phyloP scores from a whole-genome alignment of 2,797 vertebrate genomes.

The Hypotaenidia philippensis region DNA sequence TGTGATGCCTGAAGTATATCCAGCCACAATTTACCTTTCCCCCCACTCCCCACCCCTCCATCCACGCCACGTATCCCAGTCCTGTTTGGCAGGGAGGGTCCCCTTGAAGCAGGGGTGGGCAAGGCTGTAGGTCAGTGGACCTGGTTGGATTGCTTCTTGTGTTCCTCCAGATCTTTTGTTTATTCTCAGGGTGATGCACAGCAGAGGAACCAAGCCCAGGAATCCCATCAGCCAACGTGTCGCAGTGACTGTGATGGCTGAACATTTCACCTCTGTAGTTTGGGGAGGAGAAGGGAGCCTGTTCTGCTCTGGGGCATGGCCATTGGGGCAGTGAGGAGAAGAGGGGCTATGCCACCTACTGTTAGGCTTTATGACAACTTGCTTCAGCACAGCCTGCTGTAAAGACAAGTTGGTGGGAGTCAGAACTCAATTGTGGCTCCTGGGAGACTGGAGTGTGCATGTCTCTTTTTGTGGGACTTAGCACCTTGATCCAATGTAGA shows the following conservation, averaged over 20 bases:
- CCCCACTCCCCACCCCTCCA: no score
- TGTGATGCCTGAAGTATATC: not conserved
- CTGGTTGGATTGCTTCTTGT: not conserved
- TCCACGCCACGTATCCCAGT: not conserved
- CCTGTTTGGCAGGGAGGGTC: not conserved
- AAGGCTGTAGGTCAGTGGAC: not conserved
- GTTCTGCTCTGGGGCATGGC: not conserved
- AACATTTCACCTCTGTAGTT: not conserved
- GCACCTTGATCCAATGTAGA: not conserved
- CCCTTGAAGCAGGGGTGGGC: not conserved
- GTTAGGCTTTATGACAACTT: not conserved
- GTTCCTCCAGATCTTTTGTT: not conserved
- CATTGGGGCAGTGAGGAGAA: not conserved
- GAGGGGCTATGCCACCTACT: not conserved
- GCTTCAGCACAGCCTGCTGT: not conserved
- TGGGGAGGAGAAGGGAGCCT: not conserved
- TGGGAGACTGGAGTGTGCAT: rapidly evolving
- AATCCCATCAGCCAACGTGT: rapidly evolving
- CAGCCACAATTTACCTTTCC: not conserved
- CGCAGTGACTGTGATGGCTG: rapidly evolving
- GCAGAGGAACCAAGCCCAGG: not conserved
- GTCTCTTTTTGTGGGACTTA: not conserved
- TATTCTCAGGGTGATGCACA: not conserved
- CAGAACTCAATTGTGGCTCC: not conserved
- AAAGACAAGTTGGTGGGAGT: not conserved